A percentile compares a stretch with the other conserved stretches of the same genome.
These are phyloP conservation scores for Ophraella communa DNA, from an alignment of 2,888 invertebrate genomes.

Conservation along the genomic window DNA sequence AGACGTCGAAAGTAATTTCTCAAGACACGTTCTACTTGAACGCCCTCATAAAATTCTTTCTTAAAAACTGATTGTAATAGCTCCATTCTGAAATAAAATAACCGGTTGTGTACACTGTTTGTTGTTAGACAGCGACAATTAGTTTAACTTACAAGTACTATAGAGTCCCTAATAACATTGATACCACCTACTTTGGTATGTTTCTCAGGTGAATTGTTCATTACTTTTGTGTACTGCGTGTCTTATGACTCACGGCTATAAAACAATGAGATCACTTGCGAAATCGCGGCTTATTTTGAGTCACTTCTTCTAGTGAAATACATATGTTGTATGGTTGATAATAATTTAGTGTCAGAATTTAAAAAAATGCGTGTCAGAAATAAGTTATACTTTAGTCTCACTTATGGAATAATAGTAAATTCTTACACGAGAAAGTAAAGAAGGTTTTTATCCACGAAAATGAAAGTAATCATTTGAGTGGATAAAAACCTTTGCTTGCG, in stretches of 20 bases:
- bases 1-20: neutral
- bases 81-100: neutral
- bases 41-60: neutral
- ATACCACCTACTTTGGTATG: slow-evolving; percentile 21
- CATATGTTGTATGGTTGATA: neutral
- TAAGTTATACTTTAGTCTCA: too few species aligned
- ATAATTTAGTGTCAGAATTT: neutral
- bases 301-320: slow-evolving; percentile 3
- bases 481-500: too few species aligned
- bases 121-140: slow-evolving; percentile 10
- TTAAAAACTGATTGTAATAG: neutral
- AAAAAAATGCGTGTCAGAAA: too few species aligned
- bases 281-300: slow-evolving; percentile 12
- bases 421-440: too few species aligned
- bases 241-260: slow-evolving; percentile 11
- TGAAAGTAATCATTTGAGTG: too few species aligned
- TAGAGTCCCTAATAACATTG: slow-evolving; percentile 16
- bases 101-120: slow-evolving; percentile 1
- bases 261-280: slow-evolving; percentile 12
- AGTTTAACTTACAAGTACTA: slow-evolving; percentile 9
- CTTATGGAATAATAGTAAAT: too few species aligned
- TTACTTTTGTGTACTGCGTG: slow-evolving; percentile 6
- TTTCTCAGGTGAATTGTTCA: slow-evolving; percentile 17
- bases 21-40: neutral
- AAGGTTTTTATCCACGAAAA: too few species aligned